Base-by-base conservation (phyloP, 2,888 invertebrate genomes). In the Agrypnus murinus region DNA sequence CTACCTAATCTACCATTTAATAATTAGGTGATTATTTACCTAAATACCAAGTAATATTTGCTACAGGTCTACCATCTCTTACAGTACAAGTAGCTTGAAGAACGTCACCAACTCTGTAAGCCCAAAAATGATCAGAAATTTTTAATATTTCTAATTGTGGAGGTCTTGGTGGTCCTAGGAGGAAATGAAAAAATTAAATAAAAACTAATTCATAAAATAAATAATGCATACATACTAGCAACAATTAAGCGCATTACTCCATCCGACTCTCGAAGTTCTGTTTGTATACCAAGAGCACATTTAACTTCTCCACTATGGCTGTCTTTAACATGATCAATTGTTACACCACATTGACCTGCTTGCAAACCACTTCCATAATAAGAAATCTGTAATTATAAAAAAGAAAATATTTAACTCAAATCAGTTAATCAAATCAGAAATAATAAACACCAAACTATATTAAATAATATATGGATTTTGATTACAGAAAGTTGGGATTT, bases 201-300 rank as follows among this genome's bases (percentile, higher is more conserved):
- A n/a, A n/a, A n/a, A n/a, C n/a, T n/a, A n/a, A n/a, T n/a, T n/a
- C n/a, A n/a, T n/a, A n/a, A n/a, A n/a, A n/a, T n/a, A n/a, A n/a
- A n/a, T n/a, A n/a, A n/a, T n/a, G n/a, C n/a, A n/a, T n/a, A 92
- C 93, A 89, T 84, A 94, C 94, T 88, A 69, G 94, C 94, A 36
- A 95, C 92, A 2, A 90, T 86, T 9, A 95, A 87, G 55, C 87
- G 87, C 87, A 93, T 90, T 7, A 82, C 83, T 14, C 89, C 92
- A 0, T 85, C 84, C 0, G 89, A 83, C 80, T 94, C 94, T 8
- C 86, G 84, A 58, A 84, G 83, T 34, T 89, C 90, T 0, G 87
- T 86, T 69, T 84, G 84, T 0, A 90, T 87, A 0, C 91, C 92
- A 63, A 94, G 82, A 36, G 87, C 87, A 81, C 94, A 95, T 57